phyloP scores from a whole-genome alignment of 2,888 invertebrate species.

The Drymonia ruficornis region DNA sequence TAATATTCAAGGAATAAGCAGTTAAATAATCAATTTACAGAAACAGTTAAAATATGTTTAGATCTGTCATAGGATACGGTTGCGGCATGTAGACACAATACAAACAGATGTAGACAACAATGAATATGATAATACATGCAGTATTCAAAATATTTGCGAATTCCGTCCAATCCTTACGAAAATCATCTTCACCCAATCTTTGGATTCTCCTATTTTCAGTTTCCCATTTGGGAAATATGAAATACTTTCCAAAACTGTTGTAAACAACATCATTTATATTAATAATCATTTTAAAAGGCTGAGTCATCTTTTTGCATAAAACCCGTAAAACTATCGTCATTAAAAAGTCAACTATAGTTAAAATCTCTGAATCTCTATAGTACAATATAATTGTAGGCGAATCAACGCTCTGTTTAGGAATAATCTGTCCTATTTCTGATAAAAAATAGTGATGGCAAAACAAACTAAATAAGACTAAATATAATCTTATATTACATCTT shows the following conservation, averaged over 20 bases:
- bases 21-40: too few species aligned
- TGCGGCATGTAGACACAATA: conserved; percentile 44
- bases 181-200: conserved; percentile 12
- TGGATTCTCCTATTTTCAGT: conserved; percentile 5
- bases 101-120: conserved; percentile 39
- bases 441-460: conserved; percentile 47
- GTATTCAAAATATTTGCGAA: conserved; percentile 47
- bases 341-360: conserved; percentile 38
- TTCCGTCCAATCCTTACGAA: conserved; percentile 40
- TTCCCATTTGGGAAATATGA: conserved; percentile 45
- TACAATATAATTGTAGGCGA: conserved; percentile 51
- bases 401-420: conserved; percentile 43
- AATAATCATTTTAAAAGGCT: conserved; percentile 37
- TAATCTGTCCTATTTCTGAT: conserved; percentile 27
- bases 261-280: conserved; percentile 38
- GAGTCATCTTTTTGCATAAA: conserved; percentile 28
- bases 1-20: too few species aligned
- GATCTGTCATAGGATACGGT: conserved; percentile 25
- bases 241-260: conserved; percentile 26
- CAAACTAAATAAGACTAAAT: conserved; percentile 45
- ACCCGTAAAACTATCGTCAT: conserved; percentile 39
- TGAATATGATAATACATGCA: conserved; percentile 29
- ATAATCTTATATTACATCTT: conserved; percentile 35
- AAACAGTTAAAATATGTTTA: too few species aligned
- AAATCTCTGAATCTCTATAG: conserved; percentile 45